These are phyloP conservation scores for Megaceryle torquata DNA, from an alignment of 2,113 vertebrate genomes.

Conservation along the genomic window DNA sequence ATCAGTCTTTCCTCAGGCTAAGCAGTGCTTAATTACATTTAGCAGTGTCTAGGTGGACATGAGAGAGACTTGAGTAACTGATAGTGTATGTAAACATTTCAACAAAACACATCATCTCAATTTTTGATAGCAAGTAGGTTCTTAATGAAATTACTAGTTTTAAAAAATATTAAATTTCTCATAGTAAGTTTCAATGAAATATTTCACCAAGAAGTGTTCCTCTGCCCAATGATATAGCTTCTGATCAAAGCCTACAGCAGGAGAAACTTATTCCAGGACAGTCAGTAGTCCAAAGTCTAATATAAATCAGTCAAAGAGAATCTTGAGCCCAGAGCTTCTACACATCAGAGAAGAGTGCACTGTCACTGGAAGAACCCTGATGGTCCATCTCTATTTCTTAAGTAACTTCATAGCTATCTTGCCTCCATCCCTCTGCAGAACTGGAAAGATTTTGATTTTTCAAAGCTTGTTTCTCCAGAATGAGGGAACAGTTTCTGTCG, in stretches of 20 bases:
- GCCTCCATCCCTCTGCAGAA: not conserved
- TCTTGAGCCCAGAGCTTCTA: not conserved
- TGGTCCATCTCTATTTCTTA: not conserved
- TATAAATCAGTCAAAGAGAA: not conserved
- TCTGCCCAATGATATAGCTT: not conserved
- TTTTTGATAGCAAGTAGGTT: not conserved
- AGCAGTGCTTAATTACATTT: not conserved
- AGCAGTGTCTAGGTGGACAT: not conserved
- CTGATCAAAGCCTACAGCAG: not conserved
- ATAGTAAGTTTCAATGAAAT: accelerated
- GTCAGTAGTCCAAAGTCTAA: not conserved
- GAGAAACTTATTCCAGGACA: not conserved
- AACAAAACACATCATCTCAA: not conserved
- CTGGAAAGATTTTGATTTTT: not conserved
- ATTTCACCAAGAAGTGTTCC: not conserved
- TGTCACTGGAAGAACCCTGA: not conserved
- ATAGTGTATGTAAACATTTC: not conserved
- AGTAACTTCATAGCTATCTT: not conserved
- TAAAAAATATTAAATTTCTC: not conserved
- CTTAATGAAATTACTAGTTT: not conserved
- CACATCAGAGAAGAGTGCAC: not conserved
- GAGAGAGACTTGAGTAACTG: not conserved
- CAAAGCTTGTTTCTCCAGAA: not conserved
- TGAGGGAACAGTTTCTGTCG: not conserved
- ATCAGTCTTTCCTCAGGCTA: not conserved